phyloP scores from a whole-genome alignment of 37 sponge, comb jelly and placozoan species.

The Agelas oroides region DNA sequence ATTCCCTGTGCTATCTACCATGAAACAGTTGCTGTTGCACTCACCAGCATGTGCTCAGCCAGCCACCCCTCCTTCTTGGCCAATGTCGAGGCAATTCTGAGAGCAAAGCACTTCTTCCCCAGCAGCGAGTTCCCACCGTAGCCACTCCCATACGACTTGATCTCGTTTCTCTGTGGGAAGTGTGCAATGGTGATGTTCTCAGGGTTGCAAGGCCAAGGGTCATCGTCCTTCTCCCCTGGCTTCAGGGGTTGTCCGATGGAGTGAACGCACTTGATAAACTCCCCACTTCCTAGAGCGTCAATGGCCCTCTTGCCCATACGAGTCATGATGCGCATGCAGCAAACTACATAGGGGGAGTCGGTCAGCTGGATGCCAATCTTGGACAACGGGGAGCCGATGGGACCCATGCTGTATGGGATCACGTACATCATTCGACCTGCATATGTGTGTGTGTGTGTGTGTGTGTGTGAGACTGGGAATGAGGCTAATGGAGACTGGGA shows the following conservation, averaged over 20 bases:
- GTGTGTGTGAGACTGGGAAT: constrained; percentile 22
- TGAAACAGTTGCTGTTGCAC: too few species aligned
- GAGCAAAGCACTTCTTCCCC: constrained; percentile 98
- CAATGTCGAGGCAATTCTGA: constrained; percentile 81
- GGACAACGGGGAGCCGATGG: constrained; percentile 88
- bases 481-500: too few species aligned
- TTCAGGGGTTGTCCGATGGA: constrained; percentile 83
- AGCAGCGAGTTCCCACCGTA: constrained; percentile 97
- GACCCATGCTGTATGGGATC: constrained; percentile 90
- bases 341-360: constrained; percentile 90
- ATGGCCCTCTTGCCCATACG: constrained; percentile 78
- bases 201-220: constrained; percentile 94
- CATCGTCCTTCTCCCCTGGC: constrained; percentile 52
- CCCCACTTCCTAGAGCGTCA: constrained; percentile 39
- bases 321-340: constrained; percentile 94
- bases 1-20: too few species aligned
- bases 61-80: constrained; percentile 91
- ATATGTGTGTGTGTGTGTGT: constrained; percentile 20
- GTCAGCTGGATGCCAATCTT: constrained; percentile 95
- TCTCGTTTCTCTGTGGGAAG: constrained; percentile 84
- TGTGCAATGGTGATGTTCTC: constrained; percentile 83
- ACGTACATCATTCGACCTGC: constrained; percentile 51
- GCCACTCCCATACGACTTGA: constrained; percentile 92
- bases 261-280: constrained; percentile 68
- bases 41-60: constrained; percentile 97